phyloP scores from a whole-genome alignment of 2,888 invertebrate species.

The Aporophyla lueneburgensis region DNA sequence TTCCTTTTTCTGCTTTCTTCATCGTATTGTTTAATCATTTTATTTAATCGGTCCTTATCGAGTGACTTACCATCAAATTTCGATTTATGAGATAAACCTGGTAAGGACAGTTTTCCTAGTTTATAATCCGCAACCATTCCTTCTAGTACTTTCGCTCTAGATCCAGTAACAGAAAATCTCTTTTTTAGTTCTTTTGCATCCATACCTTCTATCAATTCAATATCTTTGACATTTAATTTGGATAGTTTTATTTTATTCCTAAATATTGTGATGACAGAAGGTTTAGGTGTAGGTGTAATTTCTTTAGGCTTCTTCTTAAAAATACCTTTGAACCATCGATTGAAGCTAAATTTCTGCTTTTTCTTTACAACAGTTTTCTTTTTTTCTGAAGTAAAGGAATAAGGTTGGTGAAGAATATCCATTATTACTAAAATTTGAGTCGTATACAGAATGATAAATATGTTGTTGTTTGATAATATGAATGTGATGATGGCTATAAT shows the following conservation, averaged over 20 bases:
- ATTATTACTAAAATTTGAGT: background rate
- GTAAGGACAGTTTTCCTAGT: constrained; percentile 65
- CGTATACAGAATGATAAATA: background rate
- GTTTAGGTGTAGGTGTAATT: constrained; percentile 1
- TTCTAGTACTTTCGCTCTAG: constrained; percentile 68
- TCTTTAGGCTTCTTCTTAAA: constrained; percentile 41
- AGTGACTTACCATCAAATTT: constrained; percentile 66
- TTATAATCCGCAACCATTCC: constrained; percentile 71
- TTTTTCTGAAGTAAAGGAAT: constrained; percentile 22
- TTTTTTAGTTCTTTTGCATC: constrained; percentile 62
- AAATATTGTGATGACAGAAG: constrained; percentile 60
- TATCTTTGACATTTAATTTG: constrained; percentile 65
- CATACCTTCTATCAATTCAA: constrained; percentile 67
- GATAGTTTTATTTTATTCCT: constrained; percentile 64
- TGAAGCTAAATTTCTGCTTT: constrained; percentile 13
- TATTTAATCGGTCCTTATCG: constrained; percentile 62
- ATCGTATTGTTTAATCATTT: constrained; percentile 67
- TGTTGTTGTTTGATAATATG: background rate
- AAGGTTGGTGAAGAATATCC: constrained; percentile 2
- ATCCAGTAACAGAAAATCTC: constrained; percentile 64
- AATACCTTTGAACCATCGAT: constrained; percentile 30
- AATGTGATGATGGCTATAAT: background rate
- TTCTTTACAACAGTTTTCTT: constrained; percentile 11
- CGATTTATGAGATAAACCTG: constrained; percentile 63
- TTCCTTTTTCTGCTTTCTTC: constrained; percentile 51